Conservation (phyloP, 1,140 invertebrate genomes). For the Adelges cooleyi region DNA sequence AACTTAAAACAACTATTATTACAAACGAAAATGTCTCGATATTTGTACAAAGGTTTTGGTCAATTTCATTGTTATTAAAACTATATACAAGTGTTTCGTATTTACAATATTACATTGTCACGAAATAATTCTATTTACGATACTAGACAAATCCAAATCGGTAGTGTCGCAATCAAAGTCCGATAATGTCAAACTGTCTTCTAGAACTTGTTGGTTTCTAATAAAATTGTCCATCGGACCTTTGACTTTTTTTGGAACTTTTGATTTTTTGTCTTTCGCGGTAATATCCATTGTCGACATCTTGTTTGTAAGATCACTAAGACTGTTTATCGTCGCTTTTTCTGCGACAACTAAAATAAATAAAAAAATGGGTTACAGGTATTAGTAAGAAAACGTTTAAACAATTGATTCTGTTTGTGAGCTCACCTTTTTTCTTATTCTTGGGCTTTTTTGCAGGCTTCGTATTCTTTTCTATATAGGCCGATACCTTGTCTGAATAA, state of each 20-base stretch:
- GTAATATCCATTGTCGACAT: neutral
- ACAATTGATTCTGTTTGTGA: neutral
- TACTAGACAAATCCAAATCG: slow-evolving; percentile 30
- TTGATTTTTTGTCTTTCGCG: neutral
- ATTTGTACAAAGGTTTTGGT: no score
- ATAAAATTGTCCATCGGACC: neutral
- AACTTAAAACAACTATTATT: no score
- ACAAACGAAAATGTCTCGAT: no score
- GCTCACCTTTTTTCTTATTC: slow-evolving; percentile 4
- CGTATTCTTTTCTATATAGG: slow-evolving; percentile 47
- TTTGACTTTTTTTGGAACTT: neutral
- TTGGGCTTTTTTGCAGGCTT: slow-evolving; percentile 30
- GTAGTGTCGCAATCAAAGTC: slow-evolving; percentile 31
- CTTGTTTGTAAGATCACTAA: neutral
- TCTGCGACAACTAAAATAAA: no score
- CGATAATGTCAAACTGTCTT: slow-evolving; percentile 30
- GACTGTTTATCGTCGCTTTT: neutral
- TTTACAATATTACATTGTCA: no score
- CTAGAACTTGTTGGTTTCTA: neutral
- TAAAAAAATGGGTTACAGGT: no score
- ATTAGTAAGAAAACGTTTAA: neutral
- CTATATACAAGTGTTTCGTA: no score
- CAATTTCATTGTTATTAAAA: no score
- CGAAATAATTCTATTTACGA: slow-evolving; percentile 30
- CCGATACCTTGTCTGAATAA: slow-evolving; percentile 53